Percentiles rank a stretch among this genome's conserved stretches.
phyloP scores from a whole-genome alignment of 2,113 vertebrate genomes.

The Ictalurus furcatus region DNA sequence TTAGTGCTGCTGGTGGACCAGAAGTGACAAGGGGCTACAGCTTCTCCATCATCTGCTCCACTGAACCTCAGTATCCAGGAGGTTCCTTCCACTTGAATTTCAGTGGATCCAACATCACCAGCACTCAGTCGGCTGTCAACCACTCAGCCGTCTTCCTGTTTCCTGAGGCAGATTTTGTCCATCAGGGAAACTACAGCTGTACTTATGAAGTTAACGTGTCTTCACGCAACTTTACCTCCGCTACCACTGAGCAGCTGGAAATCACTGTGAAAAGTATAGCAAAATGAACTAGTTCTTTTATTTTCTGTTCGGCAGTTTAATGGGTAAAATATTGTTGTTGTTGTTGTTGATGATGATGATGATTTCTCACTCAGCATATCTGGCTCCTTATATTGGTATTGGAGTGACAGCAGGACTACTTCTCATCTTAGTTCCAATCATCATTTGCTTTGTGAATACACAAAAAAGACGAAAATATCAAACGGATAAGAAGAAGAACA shows the following conservation, averaged over 20 bases:
- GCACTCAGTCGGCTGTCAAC: constrained; percentile 11
- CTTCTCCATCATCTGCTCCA: constrained; percentile 50
- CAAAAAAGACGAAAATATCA: no score
- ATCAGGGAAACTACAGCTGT: constrained; percentile 54
- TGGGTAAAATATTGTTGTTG: neutral
- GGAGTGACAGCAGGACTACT: constrained; percentile 32
- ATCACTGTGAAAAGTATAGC: no score
- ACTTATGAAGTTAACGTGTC: constrained; percentile 44
- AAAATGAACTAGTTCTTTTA: no score
- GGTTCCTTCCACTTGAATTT: constrained; percentile 46
- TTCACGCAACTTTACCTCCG: constrained; percentile 26
- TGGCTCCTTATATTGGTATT: neutral
- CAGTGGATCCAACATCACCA: constrained; percentile 22
- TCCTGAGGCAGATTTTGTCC: constrained; percentile 30
- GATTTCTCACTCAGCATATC: no score
- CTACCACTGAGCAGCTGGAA: neutral
- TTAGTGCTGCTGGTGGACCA: constrained; percentile 22
- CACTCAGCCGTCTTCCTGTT: constrained; percentile 35
- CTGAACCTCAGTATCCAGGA: constrained; percentile 40
- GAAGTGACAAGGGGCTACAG: constrained; percentile 37
- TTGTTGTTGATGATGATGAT: no score
- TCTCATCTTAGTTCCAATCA: neutral
- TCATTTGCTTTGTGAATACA: neutral
- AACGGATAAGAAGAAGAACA: no score
- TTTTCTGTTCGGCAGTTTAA: neutral